A percentile compares a stretch with the other conserved stretches of the same genome.
phyloP scores from a whole-genome alignment of 1,140 invertebrate species.

The Fopius arisanus region DNA sequence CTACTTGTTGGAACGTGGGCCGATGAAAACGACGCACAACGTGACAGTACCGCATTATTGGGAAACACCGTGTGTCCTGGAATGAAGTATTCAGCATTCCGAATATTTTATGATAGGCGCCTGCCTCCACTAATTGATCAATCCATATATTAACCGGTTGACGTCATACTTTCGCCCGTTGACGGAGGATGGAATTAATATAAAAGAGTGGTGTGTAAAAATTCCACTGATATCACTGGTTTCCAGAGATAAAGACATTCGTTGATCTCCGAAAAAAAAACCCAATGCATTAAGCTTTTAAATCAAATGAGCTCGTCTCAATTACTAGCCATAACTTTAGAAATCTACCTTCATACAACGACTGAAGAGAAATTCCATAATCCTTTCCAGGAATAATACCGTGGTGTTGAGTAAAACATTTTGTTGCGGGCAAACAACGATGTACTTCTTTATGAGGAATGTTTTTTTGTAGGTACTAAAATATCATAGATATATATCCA shows the following conservation, averaged over 20 bases:
- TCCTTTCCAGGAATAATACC: not conserved
- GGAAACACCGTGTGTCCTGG: not conserved
- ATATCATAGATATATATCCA: too few species aligned
- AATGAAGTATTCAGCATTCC: constrained; percentile 7
- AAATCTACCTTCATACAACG: not conserved
- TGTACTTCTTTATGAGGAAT: too few species aligned
- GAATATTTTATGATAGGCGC: constrained; percentile 8
- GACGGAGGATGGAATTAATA: not conserved
- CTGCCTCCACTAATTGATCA: constrained; percentile 5
- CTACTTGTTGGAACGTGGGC: not conserved
- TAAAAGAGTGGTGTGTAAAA: not conserved
- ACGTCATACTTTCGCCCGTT: not conserved
- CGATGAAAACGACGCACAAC: not conserved
- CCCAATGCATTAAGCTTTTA: too few species aligned
- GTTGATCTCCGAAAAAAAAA: too few species aligned
- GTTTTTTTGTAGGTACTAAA: too few species aligned
- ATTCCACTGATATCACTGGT: not conserved
- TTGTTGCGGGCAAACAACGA: too few species aligned
- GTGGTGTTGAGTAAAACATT: not conserved
- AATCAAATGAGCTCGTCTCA: too few species aligned
- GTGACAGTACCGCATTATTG: too few species aligned
- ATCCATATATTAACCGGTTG: not conserved
- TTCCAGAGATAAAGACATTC: too few species aligned
- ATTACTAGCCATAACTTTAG: too few species aligned
- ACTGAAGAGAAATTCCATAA: not conserved